Evolutionary conservation across 2,113 vertebrate genomes (phyloP), one percentile per base, ranked within the genome.

Genomic region (Xenopus laevis): DNA sequence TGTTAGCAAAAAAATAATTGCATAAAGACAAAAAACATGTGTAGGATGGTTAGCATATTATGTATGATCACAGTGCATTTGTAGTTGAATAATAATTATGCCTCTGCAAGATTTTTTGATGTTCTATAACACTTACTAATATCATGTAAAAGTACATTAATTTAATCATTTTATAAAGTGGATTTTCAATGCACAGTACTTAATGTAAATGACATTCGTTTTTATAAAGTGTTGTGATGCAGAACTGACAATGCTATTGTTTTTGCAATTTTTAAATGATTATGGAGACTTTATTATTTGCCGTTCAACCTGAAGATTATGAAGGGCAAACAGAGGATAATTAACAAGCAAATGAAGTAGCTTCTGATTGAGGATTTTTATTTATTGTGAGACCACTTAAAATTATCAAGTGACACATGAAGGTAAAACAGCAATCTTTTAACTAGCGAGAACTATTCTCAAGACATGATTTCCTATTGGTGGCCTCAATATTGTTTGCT

Each of bases 241-340:
- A 89, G 89, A 94, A 94, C 93, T 96, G 95, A 96, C 95, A 95
- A 94, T 85, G 88, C 89, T 92, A 94, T 95, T 96, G 95, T 96
- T 94, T 94, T 91, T 92, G 91, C 85, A 93, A 40, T 88, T 93
- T 91, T 87, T 87, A 86, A 85, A 89, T 95, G 92, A 95, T 96
- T 96, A 92, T 89, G 82, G 91, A 92, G 93, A 55, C 86, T 92
- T 94, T 92, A 92, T 95, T 95, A 95, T 91, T 86, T 90, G 88
- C 90, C 90, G 91, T 92, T 89, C 88, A 89, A 94, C 93, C 89
- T 90, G 85, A 81, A 91, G 91, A 96, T 95, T 95, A 96, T 93
- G 92, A 93, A 95, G 93, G 91, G 95, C 94, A 98, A 98, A 98
- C 95, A 97, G 95, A 97, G 96, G 96, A 96, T 95, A 98, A 98